Conservation (phyloP, 2,888 invertebrate species). For the Sepiola atlantica region DNA sequence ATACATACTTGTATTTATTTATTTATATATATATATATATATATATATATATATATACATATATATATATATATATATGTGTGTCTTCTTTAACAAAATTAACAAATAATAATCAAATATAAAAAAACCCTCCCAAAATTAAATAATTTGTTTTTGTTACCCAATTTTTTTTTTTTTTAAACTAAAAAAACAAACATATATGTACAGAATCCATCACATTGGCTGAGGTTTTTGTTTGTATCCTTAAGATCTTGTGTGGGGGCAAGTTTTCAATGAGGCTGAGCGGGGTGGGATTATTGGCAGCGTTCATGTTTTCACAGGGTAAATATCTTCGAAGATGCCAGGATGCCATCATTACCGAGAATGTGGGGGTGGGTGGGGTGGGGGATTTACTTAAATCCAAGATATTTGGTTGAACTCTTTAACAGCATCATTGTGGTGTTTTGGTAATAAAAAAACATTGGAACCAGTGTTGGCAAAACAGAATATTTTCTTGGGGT, state of each 20-base stretch:
- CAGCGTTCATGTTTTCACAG: not conserved
- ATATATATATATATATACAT: too few species aligned
- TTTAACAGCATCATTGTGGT: not conserved
- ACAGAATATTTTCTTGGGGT: not conserved
- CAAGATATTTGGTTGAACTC: not conserved
- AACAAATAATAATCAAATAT: not conserved
- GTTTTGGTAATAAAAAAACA: not conserved
- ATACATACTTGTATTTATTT: not conserved
- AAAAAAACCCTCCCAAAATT: not conserved
- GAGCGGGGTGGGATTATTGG: not conserved
- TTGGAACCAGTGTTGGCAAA: too few species aligned
- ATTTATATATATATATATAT: too few species aligned
- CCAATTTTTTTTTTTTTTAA: not conserved
- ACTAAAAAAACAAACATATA: conserved; percentile 18
- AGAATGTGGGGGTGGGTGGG: not conserved
- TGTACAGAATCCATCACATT: not conserved
- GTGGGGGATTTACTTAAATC: not conserved
- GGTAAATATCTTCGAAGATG: not conserved
- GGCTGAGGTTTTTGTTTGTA: not conserved
- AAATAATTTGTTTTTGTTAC: not conserved
- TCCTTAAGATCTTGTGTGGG: not conserved
- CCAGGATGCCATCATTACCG: not conserved
- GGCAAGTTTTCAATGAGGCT: not conserved
- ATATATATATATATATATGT: not conserved
- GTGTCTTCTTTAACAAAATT: not conserved